Conservation (phyloP, 2,797 vertebrate species). For the Paguma larvata region DNA sequence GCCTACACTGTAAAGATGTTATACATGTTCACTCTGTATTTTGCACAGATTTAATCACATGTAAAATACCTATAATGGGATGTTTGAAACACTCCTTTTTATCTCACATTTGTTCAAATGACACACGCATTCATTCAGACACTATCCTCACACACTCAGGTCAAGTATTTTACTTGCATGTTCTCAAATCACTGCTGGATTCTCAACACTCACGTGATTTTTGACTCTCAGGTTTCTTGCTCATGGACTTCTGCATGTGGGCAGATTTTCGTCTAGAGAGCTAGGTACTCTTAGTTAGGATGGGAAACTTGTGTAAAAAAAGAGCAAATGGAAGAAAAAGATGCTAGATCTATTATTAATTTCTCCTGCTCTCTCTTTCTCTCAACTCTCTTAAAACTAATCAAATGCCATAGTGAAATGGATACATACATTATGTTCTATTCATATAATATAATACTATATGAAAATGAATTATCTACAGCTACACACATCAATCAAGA, state of each 20-base stretch:
- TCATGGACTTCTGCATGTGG: neutral
- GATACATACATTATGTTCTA: neutral
- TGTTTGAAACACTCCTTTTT: neutral
- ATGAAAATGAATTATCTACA: neutral
- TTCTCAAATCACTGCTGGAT: neutral
- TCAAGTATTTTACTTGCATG: neutral
- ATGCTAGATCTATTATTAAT: neutral
- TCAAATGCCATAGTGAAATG: neutral
- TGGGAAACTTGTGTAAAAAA: neutral
- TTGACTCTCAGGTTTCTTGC: neutral
- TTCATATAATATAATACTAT: neutral
- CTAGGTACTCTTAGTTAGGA: neutral
- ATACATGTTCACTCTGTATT: neutral
- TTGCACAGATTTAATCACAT: neutral
- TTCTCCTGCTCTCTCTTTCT: neutral
- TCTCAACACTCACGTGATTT: neutral
- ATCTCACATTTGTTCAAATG: neutral
- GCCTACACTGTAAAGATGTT: neutral
- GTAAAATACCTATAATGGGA: neutral
- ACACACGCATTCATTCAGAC: neutral
- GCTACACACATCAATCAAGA: neutral
- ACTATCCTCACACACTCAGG: neutral
- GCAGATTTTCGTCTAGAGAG: neutral
- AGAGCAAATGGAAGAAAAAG: neutral
- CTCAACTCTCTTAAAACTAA: neutral